Conservation (phyloP, 2,888 invertebrate species). For the Alloscopus bannaensis region DNA sequence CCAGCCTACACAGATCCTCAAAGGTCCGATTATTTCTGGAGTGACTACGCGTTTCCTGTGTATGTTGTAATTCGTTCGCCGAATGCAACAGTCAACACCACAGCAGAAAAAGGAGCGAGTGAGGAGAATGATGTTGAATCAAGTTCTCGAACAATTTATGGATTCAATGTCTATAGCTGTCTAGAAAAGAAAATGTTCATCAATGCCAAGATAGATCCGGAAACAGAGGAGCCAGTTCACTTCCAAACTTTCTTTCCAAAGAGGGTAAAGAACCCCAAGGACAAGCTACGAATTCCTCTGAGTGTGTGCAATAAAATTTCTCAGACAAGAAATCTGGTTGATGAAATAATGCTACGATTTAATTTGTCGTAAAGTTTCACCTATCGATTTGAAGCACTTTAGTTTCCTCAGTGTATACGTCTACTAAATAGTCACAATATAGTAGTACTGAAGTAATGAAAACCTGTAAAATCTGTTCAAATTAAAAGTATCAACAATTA, state of each 20-base stretch:
- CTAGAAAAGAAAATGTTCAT: constrained; percentile 65
- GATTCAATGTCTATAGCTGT: constrained; percentile 61
- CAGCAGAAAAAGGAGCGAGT: constrained; percentile 26
- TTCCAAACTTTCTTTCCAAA: constrained; percentile 67
- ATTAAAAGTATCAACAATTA: too few relatives aligned
- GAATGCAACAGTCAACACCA: constrained; percentile 44
- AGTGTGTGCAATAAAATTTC: constrained; percentile 61
- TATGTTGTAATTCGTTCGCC: constrained; percentile 60
- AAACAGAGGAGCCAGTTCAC: constrained; percentile 39
- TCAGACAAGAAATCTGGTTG: constrained; percentile 54
- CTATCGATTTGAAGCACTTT: too few relatives aligned
- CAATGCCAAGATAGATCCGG: constrained; percentile 61
- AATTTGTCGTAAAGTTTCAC: too few relatives aligned
- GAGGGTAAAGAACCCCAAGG: constrained; percentile 68
- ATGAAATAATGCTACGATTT: constrained; percentile 66
- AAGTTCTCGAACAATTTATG: constrained; percentile 21
- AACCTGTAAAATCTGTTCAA: too few relatives aligned
- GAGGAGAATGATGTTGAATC: constrained; percentile 24
- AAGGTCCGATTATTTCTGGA: constrained; percentile 62
- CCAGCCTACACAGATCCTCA: constrained; percentile 51
- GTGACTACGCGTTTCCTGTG: constrained; percentile 60
- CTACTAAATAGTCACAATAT: too few relatives aligned
- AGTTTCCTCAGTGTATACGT: too few relatives aligned
- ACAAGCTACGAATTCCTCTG: constrained; percentile 61
- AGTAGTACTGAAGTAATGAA: too few relatives aligned